Evolutionary conservation across 35 echinoderm and acorn worm species (phyloP).

Genomic region (Chiridota heheva): DNA sequence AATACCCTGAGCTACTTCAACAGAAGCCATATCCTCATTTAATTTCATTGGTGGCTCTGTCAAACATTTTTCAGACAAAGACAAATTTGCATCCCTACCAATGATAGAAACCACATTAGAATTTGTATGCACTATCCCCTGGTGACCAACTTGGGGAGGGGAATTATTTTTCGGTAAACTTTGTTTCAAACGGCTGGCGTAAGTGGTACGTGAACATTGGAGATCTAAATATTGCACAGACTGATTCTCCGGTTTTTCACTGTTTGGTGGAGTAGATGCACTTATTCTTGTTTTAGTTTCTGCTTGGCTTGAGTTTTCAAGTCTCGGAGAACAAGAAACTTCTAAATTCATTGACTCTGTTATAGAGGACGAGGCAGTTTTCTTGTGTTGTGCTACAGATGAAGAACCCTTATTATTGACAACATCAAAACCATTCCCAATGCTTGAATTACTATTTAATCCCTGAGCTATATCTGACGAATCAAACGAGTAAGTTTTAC

Average conservation of each 20-base stretch:
- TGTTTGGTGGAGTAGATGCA: background rate
- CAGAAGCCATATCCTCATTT: too few species aligned
- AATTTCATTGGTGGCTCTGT: too few species aligned
- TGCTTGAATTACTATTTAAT: conserved; percentile 30
- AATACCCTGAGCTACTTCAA: too few species aligned
- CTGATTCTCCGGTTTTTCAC: background rate
- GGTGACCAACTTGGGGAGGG: too few species aligned
- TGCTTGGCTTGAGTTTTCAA: conserved; percentile 17
- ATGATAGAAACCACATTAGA: too few species aligned
- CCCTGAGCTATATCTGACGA: background rate
- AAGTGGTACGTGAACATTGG: conserved; percentile 7
- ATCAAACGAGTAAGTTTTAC: background rate
- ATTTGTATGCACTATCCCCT: too few species aligned
- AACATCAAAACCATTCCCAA: background rate
- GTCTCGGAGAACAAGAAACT: background rate
- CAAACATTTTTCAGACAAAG: too few species aligned
- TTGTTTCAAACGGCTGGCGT: conserved; percentile 33
- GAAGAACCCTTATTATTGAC: background rate
- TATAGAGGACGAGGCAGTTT: background rate
- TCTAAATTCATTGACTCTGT: conserved; percentile 35
- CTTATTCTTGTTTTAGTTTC: background rate
- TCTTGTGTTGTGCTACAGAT: too few species aligned
- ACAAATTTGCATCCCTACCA: too few species aligned
- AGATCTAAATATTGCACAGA: conserved; percentile 51
- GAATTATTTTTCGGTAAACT: conserved; percentile 7